Percentiles rank a stretch among this genome's conserved stretches.
These are phyloP conservation scores for Luperina testacea DNA, from an alignment of 2,888 invertebrate genomes.

Conservation along the genomic window DNA sequence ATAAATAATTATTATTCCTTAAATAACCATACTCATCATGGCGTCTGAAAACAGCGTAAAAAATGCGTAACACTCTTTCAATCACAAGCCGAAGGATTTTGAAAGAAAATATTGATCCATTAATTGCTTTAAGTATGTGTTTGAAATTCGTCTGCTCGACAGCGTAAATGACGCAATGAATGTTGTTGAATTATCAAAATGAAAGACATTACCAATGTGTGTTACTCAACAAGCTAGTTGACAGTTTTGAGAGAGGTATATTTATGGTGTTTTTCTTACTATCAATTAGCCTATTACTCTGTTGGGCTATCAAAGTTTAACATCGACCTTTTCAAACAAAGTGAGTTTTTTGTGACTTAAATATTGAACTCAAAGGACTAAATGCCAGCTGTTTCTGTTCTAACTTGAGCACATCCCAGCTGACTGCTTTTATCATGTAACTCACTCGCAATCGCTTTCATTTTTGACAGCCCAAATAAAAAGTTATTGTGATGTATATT, in stretches of 20 bases:
- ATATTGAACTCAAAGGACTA: not conserved
- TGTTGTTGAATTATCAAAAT: not conserved
- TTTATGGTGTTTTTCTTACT: not conserved
- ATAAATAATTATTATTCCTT: not conserved
- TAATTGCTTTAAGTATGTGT: not conserved
- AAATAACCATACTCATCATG: not conserved
- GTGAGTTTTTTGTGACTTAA: not conserved
- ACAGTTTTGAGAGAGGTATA: not conserved
- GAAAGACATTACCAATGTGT: not conserved
- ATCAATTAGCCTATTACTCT: not conserved
- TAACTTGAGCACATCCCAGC: not conserved
- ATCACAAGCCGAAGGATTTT: no score
- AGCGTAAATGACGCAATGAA: not conserved
- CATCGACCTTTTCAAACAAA: no score
- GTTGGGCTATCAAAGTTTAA: not conserved
- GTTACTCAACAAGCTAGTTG: not conserved
- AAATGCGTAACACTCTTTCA: not conserved
- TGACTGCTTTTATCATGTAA: not conserved
- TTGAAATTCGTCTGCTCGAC: not conserved
- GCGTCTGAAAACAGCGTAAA: not conserved
- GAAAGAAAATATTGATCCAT: not conserved
- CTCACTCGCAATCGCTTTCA: not conserved
- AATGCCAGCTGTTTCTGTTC: not conserved
- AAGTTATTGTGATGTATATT: not conserved
- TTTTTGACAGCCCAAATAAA: not conserved